These are phyloP conservation scores for Phaedon cochleariae DNA, from an alignment of 2,888 invertebrate genomes.

Conservation along the genomic window DNA sequence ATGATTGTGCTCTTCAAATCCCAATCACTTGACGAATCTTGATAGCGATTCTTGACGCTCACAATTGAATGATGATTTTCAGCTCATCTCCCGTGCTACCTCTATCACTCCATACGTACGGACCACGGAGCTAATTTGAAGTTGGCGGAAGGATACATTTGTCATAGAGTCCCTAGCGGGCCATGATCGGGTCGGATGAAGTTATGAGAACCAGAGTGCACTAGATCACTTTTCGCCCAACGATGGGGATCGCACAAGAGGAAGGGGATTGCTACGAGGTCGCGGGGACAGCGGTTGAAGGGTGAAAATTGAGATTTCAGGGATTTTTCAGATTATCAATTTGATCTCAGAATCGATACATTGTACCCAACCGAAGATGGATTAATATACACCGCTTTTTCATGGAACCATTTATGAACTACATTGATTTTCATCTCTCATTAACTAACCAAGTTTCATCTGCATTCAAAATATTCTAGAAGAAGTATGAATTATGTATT, in stretches of 20 bases:
- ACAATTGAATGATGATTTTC: no score
- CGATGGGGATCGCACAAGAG: constrained; percentile 43
- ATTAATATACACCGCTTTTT: no score
- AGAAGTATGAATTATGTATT: no score
- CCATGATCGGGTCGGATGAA: constrained; percentile 65
- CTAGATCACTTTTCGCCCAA: constrained; percentile 59
- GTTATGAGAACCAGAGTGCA: constrained; percentile 64
- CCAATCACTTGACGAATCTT: no score
- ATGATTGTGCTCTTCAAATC: no score
- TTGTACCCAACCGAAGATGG: no score
- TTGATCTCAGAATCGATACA: no score
- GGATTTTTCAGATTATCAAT: constrained; percentile 4
- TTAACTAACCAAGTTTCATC: no score
- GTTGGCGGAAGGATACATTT: constrained; percentile 65
- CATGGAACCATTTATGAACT: no score
- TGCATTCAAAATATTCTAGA: no score
- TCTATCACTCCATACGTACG: constrained; percentile 54
- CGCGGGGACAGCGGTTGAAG: constrained; percentile 38
- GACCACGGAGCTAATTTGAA: constrained; percentile 62
- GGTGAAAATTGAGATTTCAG: neutral
- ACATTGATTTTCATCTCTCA: no score
- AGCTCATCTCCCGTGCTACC: constrained; percentile 20
- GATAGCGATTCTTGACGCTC: no score
- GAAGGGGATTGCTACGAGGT: constrained; percentile 49
- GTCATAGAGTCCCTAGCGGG: constrained; percentile 63